A percentile compares a stretch with the other conserved stretches of the same genome.
These are phyloP conservation scores for Drosophila prolongata DNA, from an alignment of 2,888 invertebrate species.

Conservation along the genomic window DNA sequence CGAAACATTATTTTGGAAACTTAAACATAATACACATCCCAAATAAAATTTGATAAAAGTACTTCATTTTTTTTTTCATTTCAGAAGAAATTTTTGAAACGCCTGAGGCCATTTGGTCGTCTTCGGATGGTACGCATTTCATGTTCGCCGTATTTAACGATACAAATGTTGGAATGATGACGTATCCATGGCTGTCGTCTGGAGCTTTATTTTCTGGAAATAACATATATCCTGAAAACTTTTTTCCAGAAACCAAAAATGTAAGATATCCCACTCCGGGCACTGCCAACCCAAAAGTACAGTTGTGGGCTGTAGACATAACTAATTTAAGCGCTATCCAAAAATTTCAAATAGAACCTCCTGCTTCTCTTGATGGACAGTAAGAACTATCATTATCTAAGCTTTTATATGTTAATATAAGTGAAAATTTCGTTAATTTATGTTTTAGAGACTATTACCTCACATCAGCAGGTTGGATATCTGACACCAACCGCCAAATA, in stretches of 20 bases:
- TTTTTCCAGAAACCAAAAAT: conserved; percentile 92
- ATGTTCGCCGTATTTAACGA: conserved; percentile 95
- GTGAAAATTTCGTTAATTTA: background rate
- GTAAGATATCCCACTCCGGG: conserved; percentile 95
- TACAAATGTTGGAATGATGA: conserved; percentile 90
- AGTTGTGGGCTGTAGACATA: conserved; percentile 92
- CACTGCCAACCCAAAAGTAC: conserved; percentile 93
- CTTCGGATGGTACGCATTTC: conserved; percentile 91
- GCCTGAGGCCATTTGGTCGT: conserved; percentile 94
- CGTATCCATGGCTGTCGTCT: conserved; percentile 93
- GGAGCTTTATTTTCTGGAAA: conserved; percentile 87
- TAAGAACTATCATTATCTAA: conserved; percentile 85
- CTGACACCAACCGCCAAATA: conserved; percentile 90
- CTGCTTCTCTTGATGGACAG: conserved; percentile 91
- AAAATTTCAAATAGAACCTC: conserved; percentile 89
- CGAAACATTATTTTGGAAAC: no score
- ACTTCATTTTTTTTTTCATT: conserved; percentile 1
- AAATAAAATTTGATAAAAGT: no score
- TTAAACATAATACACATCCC: no score
- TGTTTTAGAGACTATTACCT: conserved; percentile 93
- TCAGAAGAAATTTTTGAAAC: conserved; percentile 94
- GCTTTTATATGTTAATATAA: background rate
- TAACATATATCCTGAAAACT: conserved; percentile 86
- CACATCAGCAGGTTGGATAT: conserved; percentile 95
- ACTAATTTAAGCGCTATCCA: conserved; percentile 88